A percentile compares a stretch with the other conserved stretches of the same genome.
phyloP scores from a whole-genome alignment of 2,797 vertebrate species.

The Sorex maritimensis region DNA sequence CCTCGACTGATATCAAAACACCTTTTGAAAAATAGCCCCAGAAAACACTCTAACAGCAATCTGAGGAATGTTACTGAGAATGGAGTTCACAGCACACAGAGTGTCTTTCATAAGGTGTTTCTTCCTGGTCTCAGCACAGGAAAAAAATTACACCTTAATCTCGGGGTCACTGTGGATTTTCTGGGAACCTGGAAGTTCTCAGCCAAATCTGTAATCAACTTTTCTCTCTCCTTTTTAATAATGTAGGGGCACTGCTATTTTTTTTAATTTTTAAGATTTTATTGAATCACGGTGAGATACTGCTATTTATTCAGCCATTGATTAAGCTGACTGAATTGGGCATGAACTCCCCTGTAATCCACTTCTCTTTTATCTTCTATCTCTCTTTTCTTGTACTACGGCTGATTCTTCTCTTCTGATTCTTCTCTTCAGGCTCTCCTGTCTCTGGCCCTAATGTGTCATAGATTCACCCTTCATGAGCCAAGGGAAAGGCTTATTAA shows the following conservation, averaged over 20 bases:
- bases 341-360: neutral
- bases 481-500: neutral
- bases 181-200: neutral
- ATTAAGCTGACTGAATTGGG: no score
- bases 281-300: no score
- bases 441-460: neutral
- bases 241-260: no score
- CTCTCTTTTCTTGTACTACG: neutral
- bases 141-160: neutral
- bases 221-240: neutral
- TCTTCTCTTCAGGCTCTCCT: neutral
- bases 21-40: conserved; percentile 40
- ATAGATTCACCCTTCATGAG: neutral
- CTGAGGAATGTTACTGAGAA: neutral
- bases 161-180: neutral
- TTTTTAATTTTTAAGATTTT: no score
- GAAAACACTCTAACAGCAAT: neutral
- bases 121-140: neutral
- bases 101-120: neutral
- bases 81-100: neutral
- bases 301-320: no score
- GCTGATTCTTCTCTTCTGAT: neutral
- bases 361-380: neutral
- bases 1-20: neutral
- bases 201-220: neutral